Evolutionary conservation across 2,113 vertebrate genomes (phyloP), one percentile per base, ranked within the genome.

Genomic region (Pholis gunnellus): DNA sequence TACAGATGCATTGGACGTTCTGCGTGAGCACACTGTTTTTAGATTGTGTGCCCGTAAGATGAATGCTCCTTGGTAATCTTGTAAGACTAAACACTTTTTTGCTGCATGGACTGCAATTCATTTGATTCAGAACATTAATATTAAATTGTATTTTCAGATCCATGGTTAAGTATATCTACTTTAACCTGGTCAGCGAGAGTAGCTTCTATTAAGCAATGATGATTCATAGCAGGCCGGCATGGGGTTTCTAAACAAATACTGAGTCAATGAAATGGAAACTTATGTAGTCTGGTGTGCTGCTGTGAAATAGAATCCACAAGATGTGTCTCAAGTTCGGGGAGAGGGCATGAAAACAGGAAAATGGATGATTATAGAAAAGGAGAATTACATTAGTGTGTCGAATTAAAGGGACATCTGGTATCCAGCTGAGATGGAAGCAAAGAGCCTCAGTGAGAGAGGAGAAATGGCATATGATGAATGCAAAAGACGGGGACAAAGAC

Each of bases 321-420:
- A 90, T 27, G 76, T 87, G 89, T 85, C 89, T 91, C 84, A 84
- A 88, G 89, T 91, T 93, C 80, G 87, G 73, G 68, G 72, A 83
- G 87, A 92, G 92, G 91, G 88, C 90, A 93, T 89, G 88, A 84
- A 92, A 93, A 91, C 48, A 83, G 88, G 79, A 90, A 93, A 94
- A 93, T 93, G 90, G 91, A 91, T 93, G 91, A 93, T 92, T 94
- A 92, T 82, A 88, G 89, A 85, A 88, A 86, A 87, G 78, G 69
- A 42, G 75, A 93, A 93, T 93, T 94, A 92, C 89, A 91, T 93
- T 93, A 91, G 83, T 65, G 90, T 93, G 91, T 89, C 91, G 89
- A 93, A 94, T 93, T 93, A 94, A 91, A 88, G 91, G 84, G 91
- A 91, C 86, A 87, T 88, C 85, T 93, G 89, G 86, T 85, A 90